Evolutionary conservation across 2,797 vertebrate species (phyloP), one percentile per base, ranked within the genome.

Genomic region (Schizothorax lantsangensis): DNA sequence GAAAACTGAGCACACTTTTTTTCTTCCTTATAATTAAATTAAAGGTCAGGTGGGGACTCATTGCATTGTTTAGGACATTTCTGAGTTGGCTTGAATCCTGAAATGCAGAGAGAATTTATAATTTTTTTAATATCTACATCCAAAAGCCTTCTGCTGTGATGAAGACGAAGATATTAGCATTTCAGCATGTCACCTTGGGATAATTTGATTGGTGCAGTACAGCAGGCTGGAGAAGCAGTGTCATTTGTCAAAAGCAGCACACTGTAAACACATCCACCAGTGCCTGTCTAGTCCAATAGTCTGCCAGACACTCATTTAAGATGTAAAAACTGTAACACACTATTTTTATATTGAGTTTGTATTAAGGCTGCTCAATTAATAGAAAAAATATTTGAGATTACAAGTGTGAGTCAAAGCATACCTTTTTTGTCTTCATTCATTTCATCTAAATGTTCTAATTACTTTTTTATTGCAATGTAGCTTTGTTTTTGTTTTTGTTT

Each of bases 201-300:
- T 85, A 86, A 89, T 87, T 82, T 52, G 40, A 80, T 86, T 86
- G 72, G 86, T 83, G 74, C 49, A 74, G 64, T 72, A 85, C 36
- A 43, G 69, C 52, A 77, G 52, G 68, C 84, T 45, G 75, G 59
- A 81, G 49, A 82, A 49, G 49, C 68, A 30, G 66, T 75, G 77
- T 84, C 80, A 62, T 87, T 77, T 88, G 74, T 89, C 80, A 89
- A 74, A 87, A 83, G 49, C 26, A 79, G 36, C 66, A 52, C 71
- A 80, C 77, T 43, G 59, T 74, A 82, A 82, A 66, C 59, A 33
- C 83, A 72, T 85, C 79, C 33, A 64, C 57, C 69, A 79, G 57
- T 62, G 14, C 40, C 49, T 79, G 74, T 26, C 30, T 52, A 47
- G 79, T 75, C 52, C 69, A 83, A 79, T 79, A 62, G n/a, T 66